A percentile compares a stretch with the other conserved stretches of the same genome.
These are phyloP conservation scores for Zaprionus bogoriensis DNA, from an alignment of 2,888 invertebrate species.

Conservation along the genomic window DNA sequence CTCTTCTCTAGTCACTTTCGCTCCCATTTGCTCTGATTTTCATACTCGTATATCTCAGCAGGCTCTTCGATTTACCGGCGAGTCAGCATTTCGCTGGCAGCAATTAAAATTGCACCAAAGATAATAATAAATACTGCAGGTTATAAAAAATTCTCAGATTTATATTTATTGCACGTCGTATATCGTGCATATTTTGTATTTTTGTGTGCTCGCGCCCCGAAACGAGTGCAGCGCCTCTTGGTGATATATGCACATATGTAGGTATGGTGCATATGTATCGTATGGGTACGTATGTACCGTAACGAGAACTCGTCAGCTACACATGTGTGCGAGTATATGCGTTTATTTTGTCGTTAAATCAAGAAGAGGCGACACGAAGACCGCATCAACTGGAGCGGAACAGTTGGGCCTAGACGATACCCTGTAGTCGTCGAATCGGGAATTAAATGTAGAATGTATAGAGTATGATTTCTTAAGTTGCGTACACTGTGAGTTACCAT, in stretches of 20 bases:
- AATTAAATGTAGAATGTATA: too few species aligned
- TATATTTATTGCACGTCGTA: conserved; percentile 46
- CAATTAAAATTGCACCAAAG: conserved; percentile 41
- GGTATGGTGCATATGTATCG: too few species aligned
- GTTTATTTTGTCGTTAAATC: conserved; percentile 36
- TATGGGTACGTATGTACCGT: too few species aligned
- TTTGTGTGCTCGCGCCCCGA: conserved; percentile 23
- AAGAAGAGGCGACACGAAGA: conserved; percentile 4
- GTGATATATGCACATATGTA: background rate
- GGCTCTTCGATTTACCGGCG: background rate
- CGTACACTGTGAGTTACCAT: too few species aligned
- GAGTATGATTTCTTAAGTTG: too few species aligned
- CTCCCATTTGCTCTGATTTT: background rate
- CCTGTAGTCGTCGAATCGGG: conserved; percentile 1
- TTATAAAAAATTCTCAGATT: conserved; percentile 36
- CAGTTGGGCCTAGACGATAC: conserved; percentile 3
- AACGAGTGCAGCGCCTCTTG: conserved; percentile 31
- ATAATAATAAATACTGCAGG: conserved; percentile 31
- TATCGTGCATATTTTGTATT: conserved; percentile 14
- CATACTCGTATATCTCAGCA: background rate
- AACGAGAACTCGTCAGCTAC: background rate
- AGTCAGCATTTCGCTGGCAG: conserved; percentile 5
- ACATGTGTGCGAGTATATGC: background rate
- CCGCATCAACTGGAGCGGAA: background rate
- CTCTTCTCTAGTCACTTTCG: background rate